phyloP scores from a whole-genome alignment of 2,113 vertebrate species.

The Chionodraco myersi region DNA sequence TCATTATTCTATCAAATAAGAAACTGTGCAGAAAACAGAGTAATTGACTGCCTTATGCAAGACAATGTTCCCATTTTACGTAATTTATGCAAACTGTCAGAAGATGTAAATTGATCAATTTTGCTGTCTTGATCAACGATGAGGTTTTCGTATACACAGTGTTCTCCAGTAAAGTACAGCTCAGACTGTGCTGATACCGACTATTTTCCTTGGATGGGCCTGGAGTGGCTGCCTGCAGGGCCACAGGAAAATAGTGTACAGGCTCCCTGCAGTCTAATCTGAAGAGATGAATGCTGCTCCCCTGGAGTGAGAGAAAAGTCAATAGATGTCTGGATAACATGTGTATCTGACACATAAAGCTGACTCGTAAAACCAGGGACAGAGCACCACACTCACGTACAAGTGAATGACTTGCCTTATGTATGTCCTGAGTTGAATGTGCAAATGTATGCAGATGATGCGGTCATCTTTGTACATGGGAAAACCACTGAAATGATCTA shows the following conservation, averaged over 20 bases:
- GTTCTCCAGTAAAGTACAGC: neutral
- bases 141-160: neutral
- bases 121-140: neutral
- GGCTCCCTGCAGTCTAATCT: conserved; percentile 13
- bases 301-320: conserved; percentile 11
- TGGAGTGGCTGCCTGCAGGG: conserved; percentile 2
- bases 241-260: neutral
- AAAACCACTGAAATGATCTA: too few relatives aligned
- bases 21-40: neutral
- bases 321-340: conserved; percentile 6
- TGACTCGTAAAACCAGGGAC: conserved; percentile 2
- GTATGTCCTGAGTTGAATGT: too few relatives aligned
- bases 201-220: too few relatives aligned
- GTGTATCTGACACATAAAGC: conserved; percentile 8
- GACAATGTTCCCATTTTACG: neutral
- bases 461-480: too few relatives aligned
- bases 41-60: neutral
- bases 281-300: conserved; percentile 21
- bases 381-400: neutral
- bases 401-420: neutral
- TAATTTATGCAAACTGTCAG: neutral
- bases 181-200: neutral
- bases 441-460: too few relatives aligned
- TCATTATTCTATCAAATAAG: too few relatives aligned
- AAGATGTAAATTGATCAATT: neutral